Evolutionary conservation across 2,888 invertebrate genomes (phyloP), one percentile per base, ranked within the genome.

Genomic region (Phorcus lineatus): DNA sequence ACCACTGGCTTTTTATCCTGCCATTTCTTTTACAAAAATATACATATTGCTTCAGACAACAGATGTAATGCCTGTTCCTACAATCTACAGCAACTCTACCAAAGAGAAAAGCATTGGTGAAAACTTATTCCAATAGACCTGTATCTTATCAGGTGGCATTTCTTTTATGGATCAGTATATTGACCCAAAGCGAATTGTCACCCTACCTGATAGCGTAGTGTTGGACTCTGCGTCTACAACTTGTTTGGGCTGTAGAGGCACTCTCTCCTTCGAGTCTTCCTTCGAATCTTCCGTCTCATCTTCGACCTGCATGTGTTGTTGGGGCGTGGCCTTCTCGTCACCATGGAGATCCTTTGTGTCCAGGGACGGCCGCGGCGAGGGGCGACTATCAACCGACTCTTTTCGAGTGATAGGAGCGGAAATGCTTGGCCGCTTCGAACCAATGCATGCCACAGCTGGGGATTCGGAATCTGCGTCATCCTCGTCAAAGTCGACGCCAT

Each of bases 401-500:
- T 88, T 88, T 22, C 86, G 84, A 0, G 87, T 81, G 40, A 90
- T 89, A 2, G 90, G 90, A 9, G 88, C 90, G 9, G 89, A 88
- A 40, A 90, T 90, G 47, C 88, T 86, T 22, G 88, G 88, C 74
- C 84, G 84, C 81, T 88, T 89, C 2, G 84, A 85, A 80, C 87
- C 82, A 55, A 90, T 89, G 70, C 83, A 77, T 40, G 81, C 77
- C 80, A 80, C 75, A 47, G 83, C 80, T 22, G 82, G 31, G 6
- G 79, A 78, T 67, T 89, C 90, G 22, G 85, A 77, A 67, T 87
- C 88, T 13, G 86, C 88, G 17, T 83, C 87, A 92, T 96, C 97
- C 92, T 96, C 96, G 84, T 95, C 95, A 88, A 96, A 96, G 82
- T 96, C 95, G 89, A 83, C 80, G 70, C 88, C 88, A 40, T 83